Evolutionary conservation across 2,888 invertebrate species (phyloP), one percentile per base, ranked within the genome.

Genomic region (Drosophila suboccidentalis): DNA sequence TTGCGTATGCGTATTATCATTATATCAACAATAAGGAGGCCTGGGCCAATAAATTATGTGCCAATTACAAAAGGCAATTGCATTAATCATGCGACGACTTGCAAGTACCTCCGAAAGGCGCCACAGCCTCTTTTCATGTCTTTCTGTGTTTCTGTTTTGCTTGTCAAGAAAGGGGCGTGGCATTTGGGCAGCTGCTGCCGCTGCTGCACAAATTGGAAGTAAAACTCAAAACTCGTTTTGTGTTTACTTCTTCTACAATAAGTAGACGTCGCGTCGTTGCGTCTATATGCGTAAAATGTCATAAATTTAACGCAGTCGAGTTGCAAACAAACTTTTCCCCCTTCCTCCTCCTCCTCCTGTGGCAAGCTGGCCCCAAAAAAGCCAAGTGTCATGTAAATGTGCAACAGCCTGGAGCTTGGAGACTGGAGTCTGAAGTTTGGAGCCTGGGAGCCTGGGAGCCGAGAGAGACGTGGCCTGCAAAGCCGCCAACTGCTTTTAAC

Each of bases 401-500:
- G 87, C 86, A 85, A 87, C 83, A 85, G 83, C 87, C 78, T 60
- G 83, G 76, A 85, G 85, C 78, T 74, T 55, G 84, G 72, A 81
- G 77, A 10, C 10, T 32, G 32, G 9, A 32, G 32, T 73, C 66
- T 67, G 29, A 8, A 29, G 29, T 29, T 29, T 62, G 74, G 51
- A 55, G 83, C 85, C 80, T 60, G 84, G n/a, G 82, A 82, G 84
- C 75, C 75, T 58, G 84, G 71, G 13, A 38, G 38, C 55, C 10
- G 17, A 58, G 36, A 49, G 64, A 66, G 51, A 26, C 26, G 63
- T 59, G 74, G 71, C 66, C 74, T 64, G 81, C 61, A 80, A 81
- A 86, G 84, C 86, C 86, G 82, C 84, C 81, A 80, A 85, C 86
- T 86, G 86, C 83, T 89, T 89, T 89, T 89, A 87, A 85, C 87